Evolutionary conservation across 2,888 invertebrate species (phyloP).

Genomic region (Stenoptilia bipunctidactyla): DNA sequence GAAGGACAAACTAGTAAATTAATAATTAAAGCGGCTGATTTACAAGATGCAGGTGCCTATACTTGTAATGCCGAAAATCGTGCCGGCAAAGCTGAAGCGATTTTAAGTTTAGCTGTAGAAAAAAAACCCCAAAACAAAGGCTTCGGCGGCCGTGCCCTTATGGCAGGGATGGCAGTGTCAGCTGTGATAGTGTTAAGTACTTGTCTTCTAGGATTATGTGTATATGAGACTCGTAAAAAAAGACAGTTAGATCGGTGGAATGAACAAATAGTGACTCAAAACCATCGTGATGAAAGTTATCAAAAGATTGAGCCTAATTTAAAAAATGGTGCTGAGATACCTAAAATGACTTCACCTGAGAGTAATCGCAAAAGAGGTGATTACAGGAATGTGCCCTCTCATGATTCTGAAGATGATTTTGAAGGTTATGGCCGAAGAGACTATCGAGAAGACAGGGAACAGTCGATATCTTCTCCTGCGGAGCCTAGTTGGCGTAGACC

Average conservation of each 20-base stretch:
- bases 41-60: slow-evolving; percentile 83
- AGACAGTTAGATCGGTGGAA: slow-evolving; percentile 67
- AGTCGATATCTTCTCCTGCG: slow-evolving; percentile 37
- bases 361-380: slow-evolving; percentile 74
- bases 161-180: slow-evolving; percentile 79
- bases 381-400: slow-evolving; percentile 79
- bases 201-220: slow-evolving; percentile 76
- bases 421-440: slow-evolving; percentile 48
- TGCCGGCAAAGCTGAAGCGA: slow-evolving; percentile 82
- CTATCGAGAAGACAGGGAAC: slow-evolving; percentile 26
- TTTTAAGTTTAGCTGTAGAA: slow-evolving; percentile 79
- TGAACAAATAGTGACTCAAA: slow-evolving; percentile 59
- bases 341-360: slow-evolving; percentile 40
- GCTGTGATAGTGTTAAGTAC: slow-evolving; percentile 75
- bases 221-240: slow-evolving; percentile 74
- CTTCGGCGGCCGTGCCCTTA: slow-evolving; percentile 71
- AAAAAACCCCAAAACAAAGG: slow-evolving; percentile 73
- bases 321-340: slow-evolving; percentile 45
- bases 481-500: slow-evolving; percentile 37
- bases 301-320: slow-evolving; percentile 85
- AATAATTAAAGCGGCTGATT: slow-evolving; percentile 78
- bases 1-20: slow-evolving; percentile 79
- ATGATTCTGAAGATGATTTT: slow-evolving; percentile 76
- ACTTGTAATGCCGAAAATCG: slow-evolving; percentile 85
- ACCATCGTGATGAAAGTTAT: slow-evolving; percentile 75